These are phyloP conservation scores for Trachythela sp. DNA, from an alignment of 64 coral and sea anemone genomes.

Conservation along the genomic window DNA sequence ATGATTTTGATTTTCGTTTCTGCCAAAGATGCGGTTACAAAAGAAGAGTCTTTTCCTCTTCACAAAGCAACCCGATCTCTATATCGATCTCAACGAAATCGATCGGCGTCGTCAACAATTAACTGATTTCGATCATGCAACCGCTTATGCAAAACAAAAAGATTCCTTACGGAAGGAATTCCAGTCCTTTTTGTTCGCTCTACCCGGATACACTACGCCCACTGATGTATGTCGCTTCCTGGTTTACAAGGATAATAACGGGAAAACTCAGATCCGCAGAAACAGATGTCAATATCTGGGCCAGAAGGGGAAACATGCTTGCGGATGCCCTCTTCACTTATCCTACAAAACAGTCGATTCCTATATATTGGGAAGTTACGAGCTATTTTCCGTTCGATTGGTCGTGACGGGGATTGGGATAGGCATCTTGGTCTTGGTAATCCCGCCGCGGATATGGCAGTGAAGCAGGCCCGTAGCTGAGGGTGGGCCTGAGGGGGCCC, in stretches of 20 bases:
- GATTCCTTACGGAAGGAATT: not conserved
- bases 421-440: not conserved
- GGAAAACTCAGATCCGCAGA: not conserved
- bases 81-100: not conserved
- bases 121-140: not conserved
- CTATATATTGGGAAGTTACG: not conserved
- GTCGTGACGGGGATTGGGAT: not conserved
- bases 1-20: not conserved
- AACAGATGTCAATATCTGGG: not conserved
- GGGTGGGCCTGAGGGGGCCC: no score
- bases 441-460: not conserved
- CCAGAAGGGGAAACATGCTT: not conserved
- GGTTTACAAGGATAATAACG: not conserved
- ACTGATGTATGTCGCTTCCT: slow-evolving; percentile 3
- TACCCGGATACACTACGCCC: not conserved
- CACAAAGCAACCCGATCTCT: not conserved
- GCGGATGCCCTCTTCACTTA: not conserved
- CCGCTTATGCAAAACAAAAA: not conserved
- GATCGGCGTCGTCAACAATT: not conserved
- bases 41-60: not conserved
- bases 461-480: no score
- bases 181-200: not conserved
- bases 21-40: not conserved
- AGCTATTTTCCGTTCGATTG: not conserved
- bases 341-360: not conserved